A percentile compares a stretch with the other conserved stretches of the same genome.
These are phyloP conservation scores for Melanostoma mellinum DNA, from an alignment of 2,888 invertebrate genomes.

Conservation along the genomic window DNA sequence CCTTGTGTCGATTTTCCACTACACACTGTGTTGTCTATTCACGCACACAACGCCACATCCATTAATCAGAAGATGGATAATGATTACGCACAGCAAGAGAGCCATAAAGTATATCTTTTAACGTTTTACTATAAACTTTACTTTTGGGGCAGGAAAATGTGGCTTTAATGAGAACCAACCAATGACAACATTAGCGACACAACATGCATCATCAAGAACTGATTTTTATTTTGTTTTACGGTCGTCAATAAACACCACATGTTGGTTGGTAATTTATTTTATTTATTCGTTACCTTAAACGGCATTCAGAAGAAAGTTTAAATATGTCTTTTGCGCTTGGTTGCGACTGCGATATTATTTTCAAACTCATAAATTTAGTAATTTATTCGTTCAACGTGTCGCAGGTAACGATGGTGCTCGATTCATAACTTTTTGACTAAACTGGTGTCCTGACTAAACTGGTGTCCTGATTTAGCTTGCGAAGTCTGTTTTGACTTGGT, in stretches of 20 bases:
- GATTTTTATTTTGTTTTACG: constrained; percentile 19
- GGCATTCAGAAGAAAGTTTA: no score
- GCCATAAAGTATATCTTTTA: constrained; percentile 58
- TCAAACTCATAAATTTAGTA: no score
- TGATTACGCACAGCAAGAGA: constrained; percentile 63
- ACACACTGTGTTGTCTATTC: not conserved
- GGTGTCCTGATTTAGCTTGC: no score
- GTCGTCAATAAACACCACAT: constrained; percentile 40
- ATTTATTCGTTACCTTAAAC: no score
- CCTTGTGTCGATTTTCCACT: constrained; percentile 16
- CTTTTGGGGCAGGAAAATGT: constrained; percentile 6
- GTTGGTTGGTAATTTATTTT: constrained; percentile 30
- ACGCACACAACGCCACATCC: constrained; percentile 22
- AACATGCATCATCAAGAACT: constrained; percentile 21
- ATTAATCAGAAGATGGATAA: constrained; percentile 67
- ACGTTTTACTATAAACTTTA: constrained; percentile 11
- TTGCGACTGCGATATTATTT: no score
- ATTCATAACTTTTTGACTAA: no score
- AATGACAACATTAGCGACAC: constrained; percentile 37
- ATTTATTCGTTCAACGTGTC: no score
- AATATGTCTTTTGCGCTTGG: no score
- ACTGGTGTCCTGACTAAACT: no score
- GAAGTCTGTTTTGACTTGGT: no score
- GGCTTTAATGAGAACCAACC: constrained; percentile 39
- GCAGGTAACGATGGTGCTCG: no score